Evolutionary conservation across 2,888 invertebrate genomes (phyloP).

Genomic region (Nebria salina): DNA sequence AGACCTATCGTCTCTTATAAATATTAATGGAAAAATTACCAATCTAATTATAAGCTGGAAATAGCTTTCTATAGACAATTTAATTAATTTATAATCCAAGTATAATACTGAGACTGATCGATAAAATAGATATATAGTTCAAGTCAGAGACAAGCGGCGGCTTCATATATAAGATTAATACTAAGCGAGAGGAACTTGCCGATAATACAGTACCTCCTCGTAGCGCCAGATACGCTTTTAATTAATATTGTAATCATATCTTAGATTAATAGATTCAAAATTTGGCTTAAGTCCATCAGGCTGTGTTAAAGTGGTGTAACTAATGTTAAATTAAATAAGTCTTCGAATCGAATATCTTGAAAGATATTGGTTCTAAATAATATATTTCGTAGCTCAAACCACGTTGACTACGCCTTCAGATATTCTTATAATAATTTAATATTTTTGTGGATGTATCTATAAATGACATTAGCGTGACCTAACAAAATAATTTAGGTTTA

Average conservation of each 20-base stretch:
- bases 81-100: slow-evolving; percentile 1
- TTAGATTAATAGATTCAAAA: background rate
- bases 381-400: too few relatives aligned
- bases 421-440: too few relatives aligned
- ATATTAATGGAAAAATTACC: background rate
- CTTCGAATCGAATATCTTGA: too few relatives aligned
- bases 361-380: too few relatives aligned
- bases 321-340: too few relatives aligned
- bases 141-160: background rate
- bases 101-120: background rate
- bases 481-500: too few relatives aligned
- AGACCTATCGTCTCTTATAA: background rate
- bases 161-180: background rate
- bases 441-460: too few relatives aligned
- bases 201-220: background rate
- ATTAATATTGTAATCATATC: background rate
- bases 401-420: too few relatives aligned
- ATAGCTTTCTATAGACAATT: background rate
- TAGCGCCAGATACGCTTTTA: background rate
- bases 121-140: background rate
- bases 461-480: too few relatives aligned
- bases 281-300: background rate
- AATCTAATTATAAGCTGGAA: background rate
- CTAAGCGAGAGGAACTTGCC: background rate
- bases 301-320: background rate